phyloP scores from a whole-genome alignment of 2,888 invertebrate genomes.

The Rapana venosa region DNA sequence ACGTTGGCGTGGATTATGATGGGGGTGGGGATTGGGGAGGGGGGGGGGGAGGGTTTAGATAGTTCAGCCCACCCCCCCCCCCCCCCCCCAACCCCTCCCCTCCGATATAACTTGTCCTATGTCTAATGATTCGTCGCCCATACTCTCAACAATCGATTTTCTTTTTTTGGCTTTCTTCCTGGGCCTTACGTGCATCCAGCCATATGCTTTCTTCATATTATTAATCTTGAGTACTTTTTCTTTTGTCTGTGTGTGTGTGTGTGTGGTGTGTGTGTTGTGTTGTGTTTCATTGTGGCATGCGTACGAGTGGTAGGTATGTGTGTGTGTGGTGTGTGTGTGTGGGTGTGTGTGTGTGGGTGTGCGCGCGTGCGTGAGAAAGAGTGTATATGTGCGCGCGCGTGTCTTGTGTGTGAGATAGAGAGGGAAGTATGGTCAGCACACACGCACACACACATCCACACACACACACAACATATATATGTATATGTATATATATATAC shows the following conservation, averaged over 20 bases:
- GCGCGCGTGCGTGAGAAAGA: background rate
- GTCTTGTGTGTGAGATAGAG: background rate
- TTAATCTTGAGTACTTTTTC: background rate
- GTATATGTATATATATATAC: background rate
- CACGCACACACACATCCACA: no score
- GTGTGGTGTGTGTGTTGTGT: background rate
- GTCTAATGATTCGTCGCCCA: conserved; percentile 50
- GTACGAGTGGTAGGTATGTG: background rate
- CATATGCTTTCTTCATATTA: background rate
- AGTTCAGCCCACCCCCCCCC: conserved; percentile 39
- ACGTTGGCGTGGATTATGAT: background rate
- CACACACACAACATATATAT: no score
- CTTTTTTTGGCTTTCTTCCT: background rate
- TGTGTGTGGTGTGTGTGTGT: background rate
- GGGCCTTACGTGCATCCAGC: no score
- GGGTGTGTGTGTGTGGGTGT: background rate
- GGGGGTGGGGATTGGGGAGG: conserved; percentile 29
- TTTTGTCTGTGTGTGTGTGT: background rate
- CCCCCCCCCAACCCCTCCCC: conserved; percentile 28
- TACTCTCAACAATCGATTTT: conserved; percentile 56
- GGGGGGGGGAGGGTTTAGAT: conserved; percentile 38
- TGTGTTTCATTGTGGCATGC: background rate
- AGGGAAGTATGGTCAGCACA: background rate
- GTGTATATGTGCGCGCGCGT: background rate
- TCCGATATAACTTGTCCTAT: background rate